Conservation (phyloP, 2,113 vertebrate species). For the Poeciliopsis occidentalis region DNA sequence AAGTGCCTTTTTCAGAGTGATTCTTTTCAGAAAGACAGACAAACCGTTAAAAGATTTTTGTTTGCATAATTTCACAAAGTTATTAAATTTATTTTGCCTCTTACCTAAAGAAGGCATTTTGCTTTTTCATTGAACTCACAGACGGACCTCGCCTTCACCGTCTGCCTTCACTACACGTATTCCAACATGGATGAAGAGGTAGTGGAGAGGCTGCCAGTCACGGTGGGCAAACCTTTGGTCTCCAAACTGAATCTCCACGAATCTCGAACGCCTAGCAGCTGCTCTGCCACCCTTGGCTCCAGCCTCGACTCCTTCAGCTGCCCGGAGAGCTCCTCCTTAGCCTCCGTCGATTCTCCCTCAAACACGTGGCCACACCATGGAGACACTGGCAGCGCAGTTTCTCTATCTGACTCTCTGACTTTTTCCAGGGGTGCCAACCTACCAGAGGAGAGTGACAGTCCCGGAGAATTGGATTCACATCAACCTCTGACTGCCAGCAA, state of each 20-base stretch:
- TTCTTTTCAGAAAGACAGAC: not conserved
- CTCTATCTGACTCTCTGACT: not conserved
- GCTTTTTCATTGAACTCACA: slow-evolving; percentile 49
- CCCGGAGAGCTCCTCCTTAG: slow-evolving; percentile 47
- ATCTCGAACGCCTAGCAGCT: slow-evolving; percentile 15
- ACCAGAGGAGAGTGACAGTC: slow-evolving; percentile 81
- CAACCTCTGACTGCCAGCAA: slow-evolving; percentile 51
- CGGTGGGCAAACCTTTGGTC: slow-evolving; percentile 86
- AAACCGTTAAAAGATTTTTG: not conserved
- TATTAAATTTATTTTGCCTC: not conserved
- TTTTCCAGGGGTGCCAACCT: slow-evolving; percentile 62
- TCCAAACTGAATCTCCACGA: slow-evolving; percentile 86
- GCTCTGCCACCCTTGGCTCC: slow-evolving; percentile 42
- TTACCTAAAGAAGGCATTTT: slow-evolving; percentile 5
- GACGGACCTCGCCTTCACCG: slow-evolving; percentile 83
- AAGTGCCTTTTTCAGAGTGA: not conserved
- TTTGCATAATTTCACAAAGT: not conserved
- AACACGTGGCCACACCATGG: slow-evolving; percentile 35
- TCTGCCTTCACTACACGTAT: slow-evolving; percentile 85
- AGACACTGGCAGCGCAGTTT: not conserved
- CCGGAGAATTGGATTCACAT: slow-evolving; percentile 49
- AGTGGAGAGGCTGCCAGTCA: slow-evolving; percentile 76
- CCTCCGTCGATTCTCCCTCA: slow-evolving; percentile 35
- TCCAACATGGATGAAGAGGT: slow-evolving; percentile 82
- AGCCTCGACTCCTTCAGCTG: slow-evolving; percentile 52